phyloP scores from a whole-genome alignment of 92 coral and sea anemone species.

The Epizoanthus fatuus region DNA sequence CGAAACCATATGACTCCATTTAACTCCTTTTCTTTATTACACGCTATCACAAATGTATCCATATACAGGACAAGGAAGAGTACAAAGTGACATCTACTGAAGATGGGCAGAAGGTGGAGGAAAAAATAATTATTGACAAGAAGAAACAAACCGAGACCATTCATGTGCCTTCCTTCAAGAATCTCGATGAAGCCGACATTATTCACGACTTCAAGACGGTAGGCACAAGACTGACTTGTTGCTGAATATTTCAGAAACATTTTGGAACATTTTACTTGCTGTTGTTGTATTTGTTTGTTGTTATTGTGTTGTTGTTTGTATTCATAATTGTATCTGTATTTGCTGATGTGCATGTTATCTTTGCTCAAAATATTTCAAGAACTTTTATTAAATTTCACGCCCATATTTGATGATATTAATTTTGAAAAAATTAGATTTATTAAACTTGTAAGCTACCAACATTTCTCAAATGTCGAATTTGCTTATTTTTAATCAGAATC shows the following conservation, averaged over 20 bases:
- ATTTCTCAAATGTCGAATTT: no score
- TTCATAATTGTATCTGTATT: no score
- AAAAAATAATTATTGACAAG: constrained; percentile 63
- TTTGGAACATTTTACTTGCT: neutral
- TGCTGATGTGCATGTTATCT: neutral
- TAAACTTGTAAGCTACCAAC: no score
- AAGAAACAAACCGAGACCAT: constrained; percentile 45
- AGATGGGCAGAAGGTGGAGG: constrained; percentile 42
- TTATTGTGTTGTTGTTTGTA: neutral
- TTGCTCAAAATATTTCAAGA: no score
- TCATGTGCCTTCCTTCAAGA: constrained; percentile 50
- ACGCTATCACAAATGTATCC: no score
- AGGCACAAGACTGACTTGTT: neutral
- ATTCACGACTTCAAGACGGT: constrained; percentile 76
- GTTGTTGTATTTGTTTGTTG: no score
- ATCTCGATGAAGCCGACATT: constrained; percentile 62
- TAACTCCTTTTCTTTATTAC: neutral
- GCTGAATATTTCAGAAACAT: neutral
- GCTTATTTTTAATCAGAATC: no score
- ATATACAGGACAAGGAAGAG: constrained; percentile 2
- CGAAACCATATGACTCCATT: neutral
- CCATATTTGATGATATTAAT: no score
- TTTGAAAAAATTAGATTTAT: no score
- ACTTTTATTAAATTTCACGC: no score
- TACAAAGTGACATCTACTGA: constrained; percentile 36